These are phyloP conservation scores for Stigmatopora argus DNA, from an alignment of 2,113 vertebrate species.

Conservation along the genomic window DNA sequence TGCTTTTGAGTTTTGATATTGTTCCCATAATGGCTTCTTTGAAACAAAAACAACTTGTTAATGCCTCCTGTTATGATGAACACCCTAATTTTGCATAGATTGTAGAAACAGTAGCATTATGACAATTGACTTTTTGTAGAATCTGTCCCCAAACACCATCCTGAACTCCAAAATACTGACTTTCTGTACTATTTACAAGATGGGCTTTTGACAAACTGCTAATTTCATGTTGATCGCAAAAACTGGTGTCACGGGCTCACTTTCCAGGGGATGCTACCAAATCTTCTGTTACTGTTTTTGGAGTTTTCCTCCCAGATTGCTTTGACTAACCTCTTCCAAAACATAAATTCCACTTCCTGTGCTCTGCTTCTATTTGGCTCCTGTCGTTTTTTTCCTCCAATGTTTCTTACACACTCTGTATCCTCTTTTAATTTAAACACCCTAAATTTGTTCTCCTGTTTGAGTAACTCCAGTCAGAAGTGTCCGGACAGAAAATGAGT, in stretches of 20 bases:
- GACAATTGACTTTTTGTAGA: neutral
- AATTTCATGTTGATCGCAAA: neutral
- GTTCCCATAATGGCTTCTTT: neutral
- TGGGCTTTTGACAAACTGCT: neutral
- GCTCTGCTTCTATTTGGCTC: neutral
- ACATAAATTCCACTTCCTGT: neutral
- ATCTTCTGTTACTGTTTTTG: neutral
- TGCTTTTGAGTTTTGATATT: neutral
- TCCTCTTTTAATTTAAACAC: neutral
- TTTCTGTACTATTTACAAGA: neutral
- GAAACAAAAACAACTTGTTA: neutral
- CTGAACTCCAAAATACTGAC: neutral
- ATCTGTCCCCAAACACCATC: neutral
- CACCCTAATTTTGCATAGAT: neutral
- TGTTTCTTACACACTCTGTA: neutral
- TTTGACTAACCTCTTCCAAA: slow-evolving; percentile 6
- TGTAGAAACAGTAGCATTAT: too few relatives aligned
- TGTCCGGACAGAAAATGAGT: neutral
- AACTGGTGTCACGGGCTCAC: neutral
- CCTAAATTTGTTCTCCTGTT: neutral
- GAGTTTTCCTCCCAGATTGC: neutral
- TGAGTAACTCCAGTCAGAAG: neutral
- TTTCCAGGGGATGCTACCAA: neutral
- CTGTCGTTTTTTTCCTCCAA: neutral
- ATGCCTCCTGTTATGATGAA: neutral